Percentiles rank a stretch among this genome's conserved stretches.
These are phyloP conservation scores for Onychorhynchus coronatus DNA, from an alignment of 2,113 vertebrate species.

Conservation along the genomic window DNA sequence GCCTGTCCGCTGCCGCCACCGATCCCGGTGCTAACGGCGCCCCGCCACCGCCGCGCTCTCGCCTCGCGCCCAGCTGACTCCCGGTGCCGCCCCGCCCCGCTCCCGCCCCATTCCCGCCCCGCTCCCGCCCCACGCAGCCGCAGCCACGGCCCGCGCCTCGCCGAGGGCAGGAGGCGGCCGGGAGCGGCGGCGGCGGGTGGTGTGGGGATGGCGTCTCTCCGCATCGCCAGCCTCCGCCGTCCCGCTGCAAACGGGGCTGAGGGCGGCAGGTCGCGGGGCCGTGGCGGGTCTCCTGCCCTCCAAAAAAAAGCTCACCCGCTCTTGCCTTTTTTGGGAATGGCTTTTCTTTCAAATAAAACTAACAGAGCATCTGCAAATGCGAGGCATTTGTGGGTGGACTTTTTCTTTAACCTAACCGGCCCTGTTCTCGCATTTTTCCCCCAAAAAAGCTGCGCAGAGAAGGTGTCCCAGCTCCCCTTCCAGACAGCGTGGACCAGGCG, in stretches of 20 bases:
- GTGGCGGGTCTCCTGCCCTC: neutral
- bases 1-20: neutral
- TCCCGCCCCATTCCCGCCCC: neutral
- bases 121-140: slow-evolving; percentile 34
- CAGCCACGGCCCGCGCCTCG: neutral
- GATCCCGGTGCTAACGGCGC: neutral
- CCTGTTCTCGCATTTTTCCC: neutral
- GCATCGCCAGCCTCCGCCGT: accelerated
- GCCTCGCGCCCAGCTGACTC: neutral
- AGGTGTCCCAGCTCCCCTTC: too few relatives aligned
- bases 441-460: too few relatives aligned
- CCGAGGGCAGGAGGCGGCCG: neutral
- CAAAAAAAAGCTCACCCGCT: neutral
- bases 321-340: neutral
- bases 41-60: neutral
- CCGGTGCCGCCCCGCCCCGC: neutral
- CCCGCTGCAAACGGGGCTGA: neutral
- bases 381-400: neutral
- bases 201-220: accelerated
- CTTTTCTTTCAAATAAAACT: neutral
- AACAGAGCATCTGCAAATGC: neutral
- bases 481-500: neutral
- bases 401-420: neutral
- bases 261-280: neutral
- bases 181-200: neutral